Evolutionary conservation across 2,113 vertebrate genomes (phyloP), one percentile per base, ranked within the genome.

Genomic region (Cynopterus brachyotis): DNA sequence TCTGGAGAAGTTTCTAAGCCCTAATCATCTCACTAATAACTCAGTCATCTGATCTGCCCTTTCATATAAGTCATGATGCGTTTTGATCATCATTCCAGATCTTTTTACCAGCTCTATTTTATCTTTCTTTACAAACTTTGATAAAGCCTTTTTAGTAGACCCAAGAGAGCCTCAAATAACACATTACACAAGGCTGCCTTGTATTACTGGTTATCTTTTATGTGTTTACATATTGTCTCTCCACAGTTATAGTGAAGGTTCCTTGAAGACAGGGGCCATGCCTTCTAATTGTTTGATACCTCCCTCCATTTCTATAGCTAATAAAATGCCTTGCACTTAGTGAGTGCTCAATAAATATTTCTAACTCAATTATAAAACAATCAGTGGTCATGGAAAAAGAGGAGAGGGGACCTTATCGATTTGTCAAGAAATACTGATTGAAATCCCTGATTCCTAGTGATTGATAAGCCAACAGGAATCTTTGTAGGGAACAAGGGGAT

Each of bases 71-170:
- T 53, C 60, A 84, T 47, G 35, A 57, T 13, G 45, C 24, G 70
- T 79, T 82, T 57, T 91, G 66, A 57, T 47, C 37, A 30, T 55
- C 47, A 69, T 79, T 95, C 76, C 89, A 80, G 79, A 89, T 24
- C 8, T 47, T 73, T 78, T 75, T 60, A 78, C 2, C 17, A 50
- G 22, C 37, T 88, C 64, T 26, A 59, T 57, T 97, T 79, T 93
- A 60, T 83, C n/a, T 91, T 73, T 93, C 73, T 73, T 16, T 47
- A 87, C 66, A 95, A 91, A 83, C 60, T 57, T 79, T 70, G 35
- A 81, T 45, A 66, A 24, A 82, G 11, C 12, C 30, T 66, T 96
- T 95, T 84, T 59, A 88, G 42, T 24, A 67, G 40, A 57, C 57
- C 42, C 40, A 26, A 64, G 7, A 57, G n/a, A 89, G 9, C 57